Base-by-base conservation (phyloP, 2,113 vertebrate species). In the Empidonax traillii region DNA sequence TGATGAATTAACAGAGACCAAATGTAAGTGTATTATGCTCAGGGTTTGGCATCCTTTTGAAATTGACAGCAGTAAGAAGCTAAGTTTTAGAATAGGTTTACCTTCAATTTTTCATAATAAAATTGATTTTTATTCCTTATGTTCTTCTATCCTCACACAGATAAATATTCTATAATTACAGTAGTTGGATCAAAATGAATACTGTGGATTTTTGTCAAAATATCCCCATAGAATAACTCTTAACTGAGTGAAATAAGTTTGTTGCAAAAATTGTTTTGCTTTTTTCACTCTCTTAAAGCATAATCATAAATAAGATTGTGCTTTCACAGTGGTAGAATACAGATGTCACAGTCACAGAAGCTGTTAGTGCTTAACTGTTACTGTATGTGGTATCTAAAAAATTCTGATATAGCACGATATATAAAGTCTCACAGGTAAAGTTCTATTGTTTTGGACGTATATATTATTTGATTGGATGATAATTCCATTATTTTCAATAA, bases 111-210 rank as follows among this genome's bases (percentile, higher is more conserved):
- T 93, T 62, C 2, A 7, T 73, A 46, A 43, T 61, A 11, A 78
- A 66, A 58, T 65, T 47, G 6, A 46, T 58, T 58, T 28, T 28
- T 71, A 18, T 89, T 63, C 51, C 87, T 73, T 49, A 56, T 21
- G 68, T 89, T 85, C 61, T 93, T 95, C 78, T 87, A 56, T 95
- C 37, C 65, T 91, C 80, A 85, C 67, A 82, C 13, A 62, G 27
- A 41, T 39, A 93, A 53, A 46, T 77, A 79, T 46, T 68, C 37
- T 85, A 1, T 62, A 73, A 62, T 72, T 68, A 23, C 4, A 30
- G 22, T 31, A 46, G 39, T 14, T 90, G 37, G 43, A 94, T 88
- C 24, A 85, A 90, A 84, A 43, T 18, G 6, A 81, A 13, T 74
- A 37, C 13, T 0, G 1, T 61, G 35, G 24, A 58, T 91, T 94